phyloP scores from a whole-genome alignment of 2,888 invertebrate genomes.

The Bembecia ichneumoniformis region DNA sequence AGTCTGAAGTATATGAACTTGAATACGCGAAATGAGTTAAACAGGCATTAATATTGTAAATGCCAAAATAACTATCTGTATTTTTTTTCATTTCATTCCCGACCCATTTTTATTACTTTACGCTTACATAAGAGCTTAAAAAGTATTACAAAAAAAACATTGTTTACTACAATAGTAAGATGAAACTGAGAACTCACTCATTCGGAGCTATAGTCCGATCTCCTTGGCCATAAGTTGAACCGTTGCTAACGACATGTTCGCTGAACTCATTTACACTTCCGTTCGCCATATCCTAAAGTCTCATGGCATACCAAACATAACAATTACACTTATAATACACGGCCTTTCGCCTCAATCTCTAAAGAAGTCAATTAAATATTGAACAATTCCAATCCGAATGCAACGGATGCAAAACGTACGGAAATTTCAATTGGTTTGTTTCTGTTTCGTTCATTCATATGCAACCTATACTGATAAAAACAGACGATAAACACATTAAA shows the following conservation, averaged over 20 bases:
- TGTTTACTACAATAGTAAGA: not conserved
- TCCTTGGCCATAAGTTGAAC: constrained; percentile 57
- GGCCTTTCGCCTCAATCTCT: not conserved
- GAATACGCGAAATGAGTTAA: too few species aligned
- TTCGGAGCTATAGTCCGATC: constrained; percentile 64
- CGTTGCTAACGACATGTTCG: constrained; percentile 27
- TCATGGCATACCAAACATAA: constrained; percentile 38
- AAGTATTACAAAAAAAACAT: not conserved
- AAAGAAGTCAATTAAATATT: not conserved
- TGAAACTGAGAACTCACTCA: constrained; percentile 46
- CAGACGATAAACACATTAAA: not conserved
- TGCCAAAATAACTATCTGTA: too few species aligned
- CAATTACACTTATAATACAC: not conserved
- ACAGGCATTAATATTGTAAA: too few species aligned
- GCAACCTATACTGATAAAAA: constrained; percentile 1
- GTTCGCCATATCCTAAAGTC: constrained; percentile 40
- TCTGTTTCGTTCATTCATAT: too few species aligned
- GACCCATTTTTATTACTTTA: too few species aligned
- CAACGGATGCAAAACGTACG: too few species aligned
- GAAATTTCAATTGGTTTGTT: too few species aligned
- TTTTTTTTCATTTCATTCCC: too few species aligned
- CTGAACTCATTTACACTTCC: constrained; percentile 25
- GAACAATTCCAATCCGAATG: too few species aligned
- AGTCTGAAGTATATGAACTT: too few species aligned
- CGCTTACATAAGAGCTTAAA: too few species aligned